Evolutionary conservation across 1,140 invertebrate genomes (phyloP).

Genomic region (Drosophila dunni): DNA sequence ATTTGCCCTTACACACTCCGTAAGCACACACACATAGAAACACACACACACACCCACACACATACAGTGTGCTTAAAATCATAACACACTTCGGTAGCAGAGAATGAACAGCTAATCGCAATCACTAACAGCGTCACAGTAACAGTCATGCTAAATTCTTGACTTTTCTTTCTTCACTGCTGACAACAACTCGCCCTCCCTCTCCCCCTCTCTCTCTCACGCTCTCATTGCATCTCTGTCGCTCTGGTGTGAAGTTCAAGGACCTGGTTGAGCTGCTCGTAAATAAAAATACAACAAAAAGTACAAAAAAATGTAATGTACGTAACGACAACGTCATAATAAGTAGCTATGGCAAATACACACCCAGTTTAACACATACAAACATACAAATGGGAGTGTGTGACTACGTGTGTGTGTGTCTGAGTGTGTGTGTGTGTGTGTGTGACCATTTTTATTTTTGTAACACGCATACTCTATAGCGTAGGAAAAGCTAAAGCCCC

Average conservation of each 20-base stretch:
- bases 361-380: conserved; percentile 14
- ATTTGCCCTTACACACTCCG: background rate
- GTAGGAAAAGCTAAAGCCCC: background rate
- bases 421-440: conserved; percentile 16
- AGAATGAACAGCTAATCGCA: conserved; percentile 7
- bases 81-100: background rate
- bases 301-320: conserved; percentile 51
- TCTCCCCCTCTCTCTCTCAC: too few relatives aligned
- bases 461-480: conserved; percentile 67
- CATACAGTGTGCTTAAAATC: background rate
- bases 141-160: too few relatives aligned
- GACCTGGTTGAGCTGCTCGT: conserved; percentile 39
- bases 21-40: background rate
- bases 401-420: conserved; percentile 23
- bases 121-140: background rate
- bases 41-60: background rate
- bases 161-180: too few relatives aligned
- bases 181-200: too few relatives aligned
- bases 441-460: conserved; percentile 72
- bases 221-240: background rate
- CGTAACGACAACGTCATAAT: conserved; percentile 66
- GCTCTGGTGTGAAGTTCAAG: conserved; percentile 53
- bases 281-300: conserved; percentile 58
- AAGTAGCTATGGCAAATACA: conserved; percentile 63
- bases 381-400: conserved; percentile 7